Evolutionary conservation across 2,797 vertebrate species (phyloP), one percentile per base, ranked within the genome.

Genomic region (Lophotriccus pileatus): DNA sequence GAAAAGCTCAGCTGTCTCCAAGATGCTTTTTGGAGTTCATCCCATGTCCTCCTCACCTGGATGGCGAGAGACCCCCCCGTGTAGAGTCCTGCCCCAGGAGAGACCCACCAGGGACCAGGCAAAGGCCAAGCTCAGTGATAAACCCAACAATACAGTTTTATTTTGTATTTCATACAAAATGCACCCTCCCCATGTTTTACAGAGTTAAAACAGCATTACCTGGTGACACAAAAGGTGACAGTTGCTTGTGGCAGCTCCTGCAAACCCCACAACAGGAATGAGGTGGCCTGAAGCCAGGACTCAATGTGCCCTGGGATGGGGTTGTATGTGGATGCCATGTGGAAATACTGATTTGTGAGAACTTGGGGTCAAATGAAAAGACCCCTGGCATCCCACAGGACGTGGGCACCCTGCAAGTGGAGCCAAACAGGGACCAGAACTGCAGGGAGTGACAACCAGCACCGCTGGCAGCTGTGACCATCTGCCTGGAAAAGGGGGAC

Each of bases 71-170:
- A 52, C 2, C 24, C 47, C n/a, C 1, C 1, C 6, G 10, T 0
- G 0, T 2, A 16, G 3, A 41, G 46, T 3, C 13, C 22, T 1
- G 9, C 25, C 18, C 2, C 0, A 1, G 25, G 37, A 28, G 5
- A 46, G 37, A 27, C 28, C 14, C 41, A 23, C 15, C 12, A 1
- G 28, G 21, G 39, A 36, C 3, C 13, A 32, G 63, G 53, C n/a
- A 17, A 39, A 50, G 56, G 34, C 27, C 27, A 27, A 64, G n/a
- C 27, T 12, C n/a, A 53, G 25, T 9, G 27, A 50, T 5, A 70
- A 85, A 89, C 20, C 56, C 8, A 3, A 39, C 67, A 53, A n/a
- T 9, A 66, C 30, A 27, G 2, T 30, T 96, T 95, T 94, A 95
- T 95, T 93, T 74, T 44, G n/a, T 64, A 70, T 75, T 94, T 66